A percentile compares a stretch with the other conserved stretches of the same genome.
These are phyloP conservation scores for Ectobius pallidus DNA, from an alignment of 2,888 invertebrate species.

Conservation along the genomic window DNA sequence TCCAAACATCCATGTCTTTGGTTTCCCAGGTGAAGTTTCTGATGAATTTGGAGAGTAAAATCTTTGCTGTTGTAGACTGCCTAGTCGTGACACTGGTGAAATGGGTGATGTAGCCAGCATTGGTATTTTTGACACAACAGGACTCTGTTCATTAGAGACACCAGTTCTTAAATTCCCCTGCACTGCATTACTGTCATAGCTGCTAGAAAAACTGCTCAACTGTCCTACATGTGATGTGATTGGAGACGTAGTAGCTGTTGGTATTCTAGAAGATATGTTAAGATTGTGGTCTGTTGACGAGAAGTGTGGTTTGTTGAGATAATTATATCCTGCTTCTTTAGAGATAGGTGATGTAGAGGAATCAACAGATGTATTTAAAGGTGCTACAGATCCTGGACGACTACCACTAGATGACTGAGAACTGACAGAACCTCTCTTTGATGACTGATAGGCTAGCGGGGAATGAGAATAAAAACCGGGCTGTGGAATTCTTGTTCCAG, in stretches of 20 bases:
- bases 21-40: background rate
- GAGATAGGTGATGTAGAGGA: background rate
- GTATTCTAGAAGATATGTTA: background rate
- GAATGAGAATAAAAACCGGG: constrained; percentile 33
- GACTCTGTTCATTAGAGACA: constrained; percentile 3
- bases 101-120: constrained; percentile 10
- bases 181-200: background rate
- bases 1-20: constrained; percentile 59
- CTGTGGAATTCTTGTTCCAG: constrained; percentile 31
- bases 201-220: background rate
- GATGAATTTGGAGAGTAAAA: background rate
- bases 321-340: constrained; percentile 2
- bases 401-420: constrained; percentile 30
- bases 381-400: constrained; percentile 28
- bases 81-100: constrained; percentile 17
- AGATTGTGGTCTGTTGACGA: constrained; percentile 16
- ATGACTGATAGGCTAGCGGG: constrained; percentile 8
- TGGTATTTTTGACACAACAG: constrained; percentile 28
- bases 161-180: background rate
- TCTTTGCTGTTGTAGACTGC: background rate
- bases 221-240: constrained; percentile 3
- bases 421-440: constrained; percentile 31
- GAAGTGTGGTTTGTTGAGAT: background rate
- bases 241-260: background rate
- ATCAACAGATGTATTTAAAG: background rate